Percentiles rank a stretch among this genome's conserved stretches.
phyloP scores from a whole-genome alignment of 2,888 invertebrate genomes.

The Eupithecia pulchellata region DNA sequence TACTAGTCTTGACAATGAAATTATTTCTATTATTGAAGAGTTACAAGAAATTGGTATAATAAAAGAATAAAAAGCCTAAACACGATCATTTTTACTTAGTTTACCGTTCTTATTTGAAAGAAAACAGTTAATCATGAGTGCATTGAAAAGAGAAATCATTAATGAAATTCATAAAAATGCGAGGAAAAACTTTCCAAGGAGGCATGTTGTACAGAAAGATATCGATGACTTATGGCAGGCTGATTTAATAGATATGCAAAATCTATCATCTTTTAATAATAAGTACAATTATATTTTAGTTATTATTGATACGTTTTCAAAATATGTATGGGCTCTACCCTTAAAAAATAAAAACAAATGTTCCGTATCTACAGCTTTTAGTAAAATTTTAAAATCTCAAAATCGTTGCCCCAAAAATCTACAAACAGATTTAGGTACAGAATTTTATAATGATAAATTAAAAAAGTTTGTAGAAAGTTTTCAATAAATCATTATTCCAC shows the following conservation, averaged over 20 bases:
- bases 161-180: background rate
- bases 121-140: too few relatives aligned
- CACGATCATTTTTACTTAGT: too few relatives aligned
- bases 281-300: background rate
- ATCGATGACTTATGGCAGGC: background rate
- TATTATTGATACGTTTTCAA: background rate
- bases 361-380: background rate
- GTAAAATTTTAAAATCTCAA: background rate
- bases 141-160: too few relatives aligned
- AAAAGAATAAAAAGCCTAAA: conserved; percentile 6
- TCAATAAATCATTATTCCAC: background rate
- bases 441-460: background rate
- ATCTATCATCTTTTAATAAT: background rate
- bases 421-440: too few relatives aligned
- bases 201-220: background rate
- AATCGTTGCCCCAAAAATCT: too few relatives aligned
- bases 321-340: background rate
- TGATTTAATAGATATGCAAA: background rate
- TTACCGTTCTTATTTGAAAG: too few relatives aligned
- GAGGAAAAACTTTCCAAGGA: background rate
- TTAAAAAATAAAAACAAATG: background rate
- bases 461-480: background rate
- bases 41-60: background rate
- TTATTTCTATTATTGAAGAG: background rate
- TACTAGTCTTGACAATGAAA: background rate